phyloP scores from a whole-genome alignment of 2,888 invertebrate species.

The Amphipoea oculea region DNA sequence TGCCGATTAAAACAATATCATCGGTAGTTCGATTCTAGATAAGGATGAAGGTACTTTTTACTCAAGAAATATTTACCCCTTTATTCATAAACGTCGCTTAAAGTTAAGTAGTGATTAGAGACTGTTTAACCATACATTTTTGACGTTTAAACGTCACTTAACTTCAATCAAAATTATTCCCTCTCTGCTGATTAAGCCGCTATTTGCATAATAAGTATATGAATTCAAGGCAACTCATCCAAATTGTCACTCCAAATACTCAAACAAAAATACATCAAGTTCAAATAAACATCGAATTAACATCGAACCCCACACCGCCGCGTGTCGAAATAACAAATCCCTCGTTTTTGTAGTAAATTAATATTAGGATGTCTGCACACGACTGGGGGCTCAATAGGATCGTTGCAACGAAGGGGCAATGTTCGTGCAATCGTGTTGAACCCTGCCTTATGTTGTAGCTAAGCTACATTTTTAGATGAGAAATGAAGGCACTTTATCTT shows the following conservation, averaged over 20 bases:
- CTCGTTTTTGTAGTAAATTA: conserved; percentile 41
- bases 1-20: too few relatives aligned
- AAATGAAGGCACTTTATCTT: background rate
- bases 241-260: background rate
- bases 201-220: background rate
- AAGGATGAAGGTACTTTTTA: too few relatives aligned
- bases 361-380: conserved; percentile 46
- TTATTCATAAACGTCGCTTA: too few relatives aligned
- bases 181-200: background rate
- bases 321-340: conserved; percentile 50
- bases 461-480: conserved; percentile 11
- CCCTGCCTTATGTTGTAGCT: conserved; percentile 30
- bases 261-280: conserved; percentile 16
- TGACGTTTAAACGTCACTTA: too few relatives aligned
- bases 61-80: too few relatives aligned
- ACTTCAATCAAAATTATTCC: background rate
- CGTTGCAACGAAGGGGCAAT: conserved; percentile 26
- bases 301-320: conserved; percentile 14
- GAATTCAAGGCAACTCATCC: background rate
- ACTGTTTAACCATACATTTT: too few relatives aligned
- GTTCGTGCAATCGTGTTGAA: conserved; percentile 25
- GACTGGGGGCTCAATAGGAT: conserved; percentile 17
- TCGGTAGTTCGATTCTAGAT: too few relatives aligned
- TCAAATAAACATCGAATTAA: conserved; percentile 33
- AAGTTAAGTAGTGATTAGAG: too few relatives aligned